Percentiles rank a stretch among this genome's conserved stretches.
Evolutionary conservation across 64 coral and sea anemone genomes (phyloP).

Genomic region (Platygyra sinensis): DNA sequence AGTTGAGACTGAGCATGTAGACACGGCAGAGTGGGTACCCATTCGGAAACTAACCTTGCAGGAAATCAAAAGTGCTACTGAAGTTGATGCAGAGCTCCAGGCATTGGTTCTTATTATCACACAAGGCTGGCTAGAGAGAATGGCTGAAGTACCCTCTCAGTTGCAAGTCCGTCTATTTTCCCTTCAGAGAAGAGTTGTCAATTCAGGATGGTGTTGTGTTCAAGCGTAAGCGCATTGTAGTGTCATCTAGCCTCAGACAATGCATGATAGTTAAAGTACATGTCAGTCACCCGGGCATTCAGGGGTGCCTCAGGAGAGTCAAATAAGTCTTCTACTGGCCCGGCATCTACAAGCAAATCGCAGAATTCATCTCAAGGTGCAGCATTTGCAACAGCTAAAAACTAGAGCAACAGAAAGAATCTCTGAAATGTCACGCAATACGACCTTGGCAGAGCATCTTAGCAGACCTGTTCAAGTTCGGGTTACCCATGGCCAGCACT

Average conservation of each 20-base stretch:
- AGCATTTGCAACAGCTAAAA: constrained; percentile 34
- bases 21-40: background rate
- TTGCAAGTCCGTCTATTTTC: constrained; percentile 17
- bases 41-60: no score
- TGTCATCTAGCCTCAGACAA: no score
- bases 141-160: background rate
- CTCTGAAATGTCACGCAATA: constrained; percentile 31
- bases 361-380: constrained; percentile 43
- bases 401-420: no score
- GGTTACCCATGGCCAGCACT: constrained; percentile 23
- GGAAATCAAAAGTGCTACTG: no score
- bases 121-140: constrained; percentile 42
- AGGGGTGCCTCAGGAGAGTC: constrained; percentile 53
- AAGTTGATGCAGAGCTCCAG: background rate
- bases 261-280: no score
- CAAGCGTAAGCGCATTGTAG: no score
- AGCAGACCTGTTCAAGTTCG: constrained; percentile 27
- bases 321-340: constrained; percentile 55
- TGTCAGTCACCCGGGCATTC: no score
- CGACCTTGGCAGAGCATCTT: constrained; percentile 57
- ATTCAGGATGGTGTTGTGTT: constrained; percentile 38
- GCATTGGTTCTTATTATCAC: background rate
- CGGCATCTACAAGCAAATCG: constrained; percentile 30
- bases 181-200: constrained; percentile 33
- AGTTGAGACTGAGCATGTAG: constrained; percentile 15